Base-by-base conservation (phyloP, 2,888 invertebrate species). In the Perizoma flavofasciatum region DNA sequence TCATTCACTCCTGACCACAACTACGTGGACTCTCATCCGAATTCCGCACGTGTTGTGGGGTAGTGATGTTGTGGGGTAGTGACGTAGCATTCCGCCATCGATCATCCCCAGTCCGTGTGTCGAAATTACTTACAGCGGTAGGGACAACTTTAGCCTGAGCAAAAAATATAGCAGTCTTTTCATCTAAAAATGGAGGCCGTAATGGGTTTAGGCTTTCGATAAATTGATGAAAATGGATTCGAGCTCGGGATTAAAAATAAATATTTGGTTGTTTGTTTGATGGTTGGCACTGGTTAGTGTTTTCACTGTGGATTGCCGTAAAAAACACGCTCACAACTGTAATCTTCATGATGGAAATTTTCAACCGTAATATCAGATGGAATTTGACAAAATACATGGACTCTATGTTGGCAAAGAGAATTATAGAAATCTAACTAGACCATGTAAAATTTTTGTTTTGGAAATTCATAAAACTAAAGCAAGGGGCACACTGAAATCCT, bases 71-170 rank as follows among this genome's bases (percentile, higher is more conserved):
- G 11, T 11, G 49, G 59, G 51, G 62, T 58, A 52, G 49, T 43
- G 66, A 67, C 77, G 77, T 83, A 82, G 77, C 79, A 82, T 83
- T 81, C 77, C 82, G 79, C 81, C 88, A 88, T 89, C 88, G 82
- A 89, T 89, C 88, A 88, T 89, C 80, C 81, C 81, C 82, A 79
- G 73, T 75, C 66, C 68, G 71, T 75, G 81, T 84, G 82, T 83
- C 82, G 82, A 86, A 89, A 88, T 86, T 89, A 88, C 86, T 87
- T 85, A 85, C n/a, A 9, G 35, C 4, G 32, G 56, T 53, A 53
- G 56, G 35, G 47, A 45, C 41, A 50, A 44, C 50, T 50, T 55
- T 55, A 34, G 43, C 37, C 41, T 59, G 52, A 47, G 46, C 46
- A 54, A 49, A 62, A 65, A 57, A 57, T 47, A 47, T 44, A 48